Evolutionary conservation across 1,140 invertebrate genomes (phyloP).

Genomic region (Teleogryllus occipitalis): DNA sequence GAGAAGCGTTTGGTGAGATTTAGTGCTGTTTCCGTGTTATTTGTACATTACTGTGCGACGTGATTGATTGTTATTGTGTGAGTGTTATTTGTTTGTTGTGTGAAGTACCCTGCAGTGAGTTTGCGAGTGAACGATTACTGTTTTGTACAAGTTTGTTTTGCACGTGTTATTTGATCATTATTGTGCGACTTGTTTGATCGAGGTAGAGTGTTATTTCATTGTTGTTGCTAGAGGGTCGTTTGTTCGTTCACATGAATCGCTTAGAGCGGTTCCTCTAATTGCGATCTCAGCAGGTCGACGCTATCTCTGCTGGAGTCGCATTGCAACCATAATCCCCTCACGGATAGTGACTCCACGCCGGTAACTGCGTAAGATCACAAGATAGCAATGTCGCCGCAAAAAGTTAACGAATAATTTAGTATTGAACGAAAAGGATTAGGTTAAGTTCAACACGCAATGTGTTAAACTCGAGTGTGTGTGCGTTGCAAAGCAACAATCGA

Average conservation of each 20-base stretch:
- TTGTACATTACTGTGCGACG: not conserved
- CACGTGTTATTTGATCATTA: not conserved
- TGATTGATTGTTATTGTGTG: slow-evolving; percentile 5
- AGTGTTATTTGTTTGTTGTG: not conserved
- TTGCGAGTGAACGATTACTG: not conserved
- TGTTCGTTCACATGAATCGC: not conserved
- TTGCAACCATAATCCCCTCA: too few species aligned
- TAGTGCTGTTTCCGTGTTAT: not conserved
- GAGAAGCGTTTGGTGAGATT: not conserved
- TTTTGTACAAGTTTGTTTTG: not conserved
- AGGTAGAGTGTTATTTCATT: not conserved
- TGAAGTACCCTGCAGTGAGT: not conserved
- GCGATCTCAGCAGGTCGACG: too few species aligned
- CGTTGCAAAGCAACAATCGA: too few species aligned
- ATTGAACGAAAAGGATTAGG: too few species aligned
- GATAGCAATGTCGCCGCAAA: too few species aligned
- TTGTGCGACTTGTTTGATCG: slow-evolving; percentile 1
- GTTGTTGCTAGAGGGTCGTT: not conserved
- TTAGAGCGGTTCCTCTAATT: not conserved
- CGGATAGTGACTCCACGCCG: too few species aligned
- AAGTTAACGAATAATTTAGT: too few species aligned
- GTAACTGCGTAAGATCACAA: too few species aligned
- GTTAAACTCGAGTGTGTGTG: too few species aligned
- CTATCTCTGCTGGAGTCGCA: too few species aligned
- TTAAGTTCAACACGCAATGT: too few species aligned